Evolutionary conservation across 1,140 invertebrate genomes (phyloP).

Genomic region (Amphibalanus amphitrite): DNA sequence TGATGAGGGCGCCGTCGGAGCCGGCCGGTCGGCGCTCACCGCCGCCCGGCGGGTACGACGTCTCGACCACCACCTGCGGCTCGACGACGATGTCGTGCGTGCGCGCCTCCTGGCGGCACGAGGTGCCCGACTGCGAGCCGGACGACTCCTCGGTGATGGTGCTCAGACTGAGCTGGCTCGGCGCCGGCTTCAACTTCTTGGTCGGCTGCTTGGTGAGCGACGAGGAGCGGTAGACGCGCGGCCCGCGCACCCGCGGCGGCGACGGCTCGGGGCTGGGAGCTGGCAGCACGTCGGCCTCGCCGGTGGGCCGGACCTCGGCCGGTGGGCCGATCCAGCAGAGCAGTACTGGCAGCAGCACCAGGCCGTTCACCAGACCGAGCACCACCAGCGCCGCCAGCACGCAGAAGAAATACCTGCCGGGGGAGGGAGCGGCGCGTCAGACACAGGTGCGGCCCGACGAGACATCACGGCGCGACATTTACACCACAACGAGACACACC

Average conservation of each 20-base stretch:
- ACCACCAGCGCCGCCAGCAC: constrained; percentile 62
- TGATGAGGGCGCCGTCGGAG: constrained; percentile 34
- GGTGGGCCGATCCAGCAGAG: constrained; percentile 73
- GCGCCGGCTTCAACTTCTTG: constrained; percentile 20
- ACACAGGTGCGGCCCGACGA: background rate
- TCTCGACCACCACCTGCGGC: constrained; percentile 85
- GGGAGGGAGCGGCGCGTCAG: constrained; percentile 10
- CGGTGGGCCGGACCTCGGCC: constrained; percentile 46
- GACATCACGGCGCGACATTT: too few species aligned
- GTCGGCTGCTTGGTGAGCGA: background rate
- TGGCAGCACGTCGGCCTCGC: constrained; percentile 19
- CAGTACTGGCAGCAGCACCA: constrained; percentile 85
- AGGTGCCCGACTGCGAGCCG: constrained; percentile 42
- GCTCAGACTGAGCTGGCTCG: constrained; percentile 60
- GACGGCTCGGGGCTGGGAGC: constrained; percentile 21
- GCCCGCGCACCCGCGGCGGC: constrained; percentile 11
- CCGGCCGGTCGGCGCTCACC: background rate
- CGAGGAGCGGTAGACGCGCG: constrained; percentile 6
- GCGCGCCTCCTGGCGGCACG: constrained; percentile 20
- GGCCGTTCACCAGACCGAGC: constrained; percentile 75
- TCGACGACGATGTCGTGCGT: constrained; percentile 79
- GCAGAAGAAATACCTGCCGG: constrained; percentile 66
- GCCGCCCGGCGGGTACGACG: constrained; percentile 43
- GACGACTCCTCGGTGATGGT: constrained; percentile 84
- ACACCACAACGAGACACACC: too few species aligned